A percentile compares a stretch with the other conserved stretches of the same genome.
phyloP scores from a whole-genome alignment of 2,888 invertebrate species.

The Allygus modestus region DNA sequence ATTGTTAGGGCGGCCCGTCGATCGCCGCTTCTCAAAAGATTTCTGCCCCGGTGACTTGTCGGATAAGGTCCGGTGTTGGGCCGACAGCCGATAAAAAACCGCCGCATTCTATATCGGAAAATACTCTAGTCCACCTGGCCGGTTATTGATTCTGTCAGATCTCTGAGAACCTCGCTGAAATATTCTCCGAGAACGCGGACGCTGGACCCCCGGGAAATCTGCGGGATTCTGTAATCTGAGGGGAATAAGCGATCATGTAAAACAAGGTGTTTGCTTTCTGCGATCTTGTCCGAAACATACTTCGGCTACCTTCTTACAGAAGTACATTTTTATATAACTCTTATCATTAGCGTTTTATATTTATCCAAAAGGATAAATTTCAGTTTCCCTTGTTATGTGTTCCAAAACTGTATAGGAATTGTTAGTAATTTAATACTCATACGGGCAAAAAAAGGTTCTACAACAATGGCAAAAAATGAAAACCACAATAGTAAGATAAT shows the following conservation, averaged over 20 bases:
- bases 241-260: slow-evolving; percentile 25
- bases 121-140: slow-evolving; percentile 19
- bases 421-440: too few relatives aligned
- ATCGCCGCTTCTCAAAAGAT: slow-evolving; percentile 17
- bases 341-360: too few relatives aligned
- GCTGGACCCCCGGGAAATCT: slow-evolving; percentile 12
- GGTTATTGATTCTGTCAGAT: slow-evolving; percentile 36
- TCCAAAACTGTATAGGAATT: too few relatives aligned
- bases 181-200: neutral
- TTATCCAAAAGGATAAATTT: too few relatives aligned
- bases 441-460: too few relatives aligned
- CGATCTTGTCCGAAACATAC: too few relatives aligned
- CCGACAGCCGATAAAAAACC: slow-evolving; percentile 8
- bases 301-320: too few relatives aligned
- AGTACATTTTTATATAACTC: too few relatives aligned
- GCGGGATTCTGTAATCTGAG: neutral
- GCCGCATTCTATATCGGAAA: slow-evolving; percentile 37
- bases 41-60: slow-evolving; percentile 51
- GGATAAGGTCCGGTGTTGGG: slow-evolving; percentile 31
- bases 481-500: too few relatives aligned
- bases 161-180: neutral
- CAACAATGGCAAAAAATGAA: too few relatives aligned
- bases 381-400: too few relatives aligned
- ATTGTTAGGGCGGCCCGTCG: slow-evolving; percentile 30
- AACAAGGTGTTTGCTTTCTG: neutral